phyloP scores from a whole-genome alignment of 2,888 invertebrate species.

The Rhagonycha fulva region DNA sequence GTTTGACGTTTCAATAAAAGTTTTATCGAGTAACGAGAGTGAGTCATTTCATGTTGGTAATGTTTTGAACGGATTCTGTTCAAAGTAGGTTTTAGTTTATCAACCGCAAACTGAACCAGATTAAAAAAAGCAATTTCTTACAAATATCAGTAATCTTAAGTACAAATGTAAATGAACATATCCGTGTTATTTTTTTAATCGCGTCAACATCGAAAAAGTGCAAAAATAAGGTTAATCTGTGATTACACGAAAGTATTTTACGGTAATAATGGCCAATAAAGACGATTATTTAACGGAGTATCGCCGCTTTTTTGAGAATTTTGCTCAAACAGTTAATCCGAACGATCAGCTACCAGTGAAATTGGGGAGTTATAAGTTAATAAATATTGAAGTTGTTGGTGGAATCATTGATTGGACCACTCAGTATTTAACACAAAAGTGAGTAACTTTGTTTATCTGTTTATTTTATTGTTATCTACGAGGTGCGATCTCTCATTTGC shows the following conservation, averaged over 20 bases:
- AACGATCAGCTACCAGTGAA: conserved; percentile 76
- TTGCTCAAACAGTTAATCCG: conserved; percentile 69
- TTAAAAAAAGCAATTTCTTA: conserved; percentile 16
- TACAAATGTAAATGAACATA: conserved; percentile 41
- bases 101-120: not conserved
- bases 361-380: conserved; percentile 70
- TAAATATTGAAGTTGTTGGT: conserved; percentile 71
- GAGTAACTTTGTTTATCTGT: conserved; percentile 51
- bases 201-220: conserved; percentile 42
- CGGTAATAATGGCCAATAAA: conserved; percentile 56
- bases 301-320: conserved; percentile 73
- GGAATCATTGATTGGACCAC: conserved; percentile 77
- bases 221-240: conserved; percentile 32
- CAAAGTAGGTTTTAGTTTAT: conserved; percentile 9
- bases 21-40: conserved; percentile 5
- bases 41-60: conserved; percentile 22
- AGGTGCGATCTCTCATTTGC: not conserved
- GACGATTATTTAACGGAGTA: conserved; percentile 73
- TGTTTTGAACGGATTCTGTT: conserved; percentile 18
- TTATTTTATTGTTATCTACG: not conserved
- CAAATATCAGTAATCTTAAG: conserved; percentile 31
- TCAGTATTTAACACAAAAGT: conserved; percentile 79
- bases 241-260: conserved; percentile 27
- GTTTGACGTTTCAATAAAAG: not conserved
- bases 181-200: conserved; percentile 43